Base-by-base conservation (phyloP, 1,140 invertebrate species). In the Triops cancriformis region DNA sequence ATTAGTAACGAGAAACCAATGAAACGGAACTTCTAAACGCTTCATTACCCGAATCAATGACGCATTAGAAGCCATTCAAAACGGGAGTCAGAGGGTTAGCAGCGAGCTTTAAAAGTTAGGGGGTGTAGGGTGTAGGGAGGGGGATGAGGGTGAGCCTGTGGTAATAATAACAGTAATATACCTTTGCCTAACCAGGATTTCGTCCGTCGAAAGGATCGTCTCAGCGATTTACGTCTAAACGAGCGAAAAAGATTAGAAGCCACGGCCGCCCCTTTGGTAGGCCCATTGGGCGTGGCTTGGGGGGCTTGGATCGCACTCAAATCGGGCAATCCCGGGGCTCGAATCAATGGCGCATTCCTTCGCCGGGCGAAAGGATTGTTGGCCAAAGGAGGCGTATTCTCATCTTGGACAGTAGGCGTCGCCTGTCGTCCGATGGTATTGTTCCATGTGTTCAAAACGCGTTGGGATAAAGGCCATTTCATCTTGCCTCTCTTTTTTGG, bases 151-250 rank as follows among this genome's bases (percentile, higher is more conserved):
- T 74, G 26, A 28, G 75, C 73, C 14, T 78, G 51, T 7, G 51
- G 51, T 64, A 64, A 23, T 64, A 64, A 64, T 64, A 64, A 23
- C 51, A 64, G 51, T 64, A 64, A 64, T 43, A 51, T 43, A 51
- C 45, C 75, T 76, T 79, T 79, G n/a, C 72, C 74, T 51, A 79
- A 42, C 23, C 76, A 77, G 12, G 78, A 76, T 76, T 81, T 80
- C 9, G 80, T 81, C 14, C 81, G 74, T 14, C 80, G 78, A 75
- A 81, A 78, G 14, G 80, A 81, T 73, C 80, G 73, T 73, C 80
- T 41, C 14, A 79, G 75, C 6, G 78, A 79, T 43, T 75, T 51
- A 1, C 78, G 26, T 23, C 78, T 51, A 37, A 79, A 79, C 12
- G 78, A 79, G 11, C 78, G 43, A 51, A 79, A 79, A 7, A 79